Base-by-base conservation (phyloP, 2,113 vertebrate genomes). In the Rhegmatorhina hoffmannsi region DNA sequence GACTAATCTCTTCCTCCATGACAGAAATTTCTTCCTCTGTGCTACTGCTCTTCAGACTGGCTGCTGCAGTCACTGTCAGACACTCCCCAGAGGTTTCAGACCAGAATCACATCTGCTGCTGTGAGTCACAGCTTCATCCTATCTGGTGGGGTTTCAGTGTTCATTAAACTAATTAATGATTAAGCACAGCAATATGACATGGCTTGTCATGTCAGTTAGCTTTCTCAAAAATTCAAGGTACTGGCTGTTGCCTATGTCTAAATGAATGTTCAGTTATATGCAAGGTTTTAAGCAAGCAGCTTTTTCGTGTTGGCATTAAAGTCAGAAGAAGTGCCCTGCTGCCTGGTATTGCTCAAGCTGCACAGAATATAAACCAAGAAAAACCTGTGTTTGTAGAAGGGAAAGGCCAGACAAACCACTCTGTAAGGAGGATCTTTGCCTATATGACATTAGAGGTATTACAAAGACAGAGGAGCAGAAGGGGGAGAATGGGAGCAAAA, bases 101-200 rank as follows among this genome's bases (percentile, higher is more conserved):
- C 81, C 87, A 84, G 68, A 91, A 46, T 70, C 90, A 72, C 95
- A 93, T 94, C 96, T 97, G 93, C 56, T 88, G 56, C 80, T 92
- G 47, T 95, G 84, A 96, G 80, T 89, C 92, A 94, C 89, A 89
- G 6, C 87, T 95, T 84, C 72, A 70, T 92, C 60, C 34, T 84
- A 26, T 86, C 47, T 77, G 34, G 4, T 75, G 44, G 36, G 24
- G 60, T 83, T 88, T 91, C 79, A 64, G 49, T 86, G 79, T 93
- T 96, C 92, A 81, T 96, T 97, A 84, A 64, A 63, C 64, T 96
- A 94, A 94, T 96, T 94, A 94, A 86, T 70, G 75, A 43, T 88
- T 3, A 8, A 81, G 24, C 68, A 63, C 81, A 87, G 72, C 82
- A 81, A 7, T 64, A 17, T 78, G 47, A 75, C 85, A 84, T 94